Evolutionary conservation across 1,140 invertebrate genomes (phyloP).

Genomic region (Habropoda laboriosa): DNA sequence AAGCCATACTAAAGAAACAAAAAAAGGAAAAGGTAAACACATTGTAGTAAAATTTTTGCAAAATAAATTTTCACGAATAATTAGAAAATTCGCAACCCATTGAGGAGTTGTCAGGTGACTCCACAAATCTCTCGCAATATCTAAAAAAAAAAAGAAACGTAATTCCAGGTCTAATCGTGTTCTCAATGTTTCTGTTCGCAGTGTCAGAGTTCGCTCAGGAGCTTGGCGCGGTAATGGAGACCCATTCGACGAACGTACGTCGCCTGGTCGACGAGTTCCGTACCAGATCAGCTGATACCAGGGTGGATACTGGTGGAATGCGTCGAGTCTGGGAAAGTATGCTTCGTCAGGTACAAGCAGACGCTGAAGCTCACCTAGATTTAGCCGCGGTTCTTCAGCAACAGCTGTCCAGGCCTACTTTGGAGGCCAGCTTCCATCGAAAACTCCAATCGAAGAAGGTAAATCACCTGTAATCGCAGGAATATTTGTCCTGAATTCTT

Average conservation of each 20-base stretch:
- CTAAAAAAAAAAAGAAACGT: too few relatives aligned
- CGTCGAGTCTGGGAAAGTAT: slow-evolving; percentile 96
- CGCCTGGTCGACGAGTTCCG: slow-evolving; percentile 93
- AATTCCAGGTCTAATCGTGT: not conserved
- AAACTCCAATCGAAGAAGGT: slow-evolving; percentile 95
- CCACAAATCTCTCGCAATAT: too few relatives aligned
- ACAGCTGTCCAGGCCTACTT: slow-evolving; percentile 90
- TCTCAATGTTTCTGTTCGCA: slow-evolving; percentile 76
- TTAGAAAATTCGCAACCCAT: too few relatives aligned
- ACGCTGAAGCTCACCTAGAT: slow-evolving; percentile 94
- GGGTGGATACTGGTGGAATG: slow-evolving; percentile 92
- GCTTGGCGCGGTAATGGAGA: slow-evolving; percentile 94
- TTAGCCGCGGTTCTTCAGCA: slow-evolving; percentile 92
- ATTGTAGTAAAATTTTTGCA: too few relatives aligned
- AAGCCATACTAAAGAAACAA: too few relatives aligned
- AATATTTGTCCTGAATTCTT: too few relatives aligned
- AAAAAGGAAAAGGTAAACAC: too few relatives aligned
- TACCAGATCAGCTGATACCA: slow-evolving; percentile 92
- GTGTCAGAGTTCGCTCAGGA: slow-evolving; percentile 97
- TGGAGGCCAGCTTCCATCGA: slow-evolving; percentile 94
- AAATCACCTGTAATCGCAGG: slow-evolving; percentile 13
- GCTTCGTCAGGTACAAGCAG: slow-evolving; percentile 95
- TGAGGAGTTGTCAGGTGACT: too few relatives aligned
- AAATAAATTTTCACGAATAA: too few relatives aligned
- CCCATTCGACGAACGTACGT: slow-evolving; percentile 95